These are phyloP conservation scores for Calliphora vomitoria DNA, from an alignment of 2,888 invertebrate genomes.

Conservation along the genomic window DNA sequence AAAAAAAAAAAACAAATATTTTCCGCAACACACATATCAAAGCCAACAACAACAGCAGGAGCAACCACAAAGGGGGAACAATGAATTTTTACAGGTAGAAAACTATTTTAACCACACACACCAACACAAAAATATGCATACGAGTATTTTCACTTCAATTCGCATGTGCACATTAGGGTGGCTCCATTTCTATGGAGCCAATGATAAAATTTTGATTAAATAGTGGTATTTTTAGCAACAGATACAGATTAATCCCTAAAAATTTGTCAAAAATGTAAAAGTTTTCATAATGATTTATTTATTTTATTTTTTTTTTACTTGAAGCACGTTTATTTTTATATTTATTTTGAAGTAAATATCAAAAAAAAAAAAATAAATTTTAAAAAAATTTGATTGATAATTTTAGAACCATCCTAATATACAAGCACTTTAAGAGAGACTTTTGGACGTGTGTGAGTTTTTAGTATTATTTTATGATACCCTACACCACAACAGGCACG, in stretches of 20 bases:
- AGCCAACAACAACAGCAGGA: slow-evolving; percentile 16
- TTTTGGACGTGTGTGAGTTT: background rate
- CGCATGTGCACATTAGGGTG: background rate
- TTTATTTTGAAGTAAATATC: too few species aligned
- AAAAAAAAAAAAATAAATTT: too few species aligned
- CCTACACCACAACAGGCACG: background rate
- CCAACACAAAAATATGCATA: background rate
- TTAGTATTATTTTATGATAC: background rate
- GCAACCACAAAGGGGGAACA: slow-evolving; percentile 37
- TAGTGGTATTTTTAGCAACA: too few species aligned
- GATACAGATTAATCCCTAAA: too few species aligned
- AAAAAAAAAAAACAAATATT: background rate
- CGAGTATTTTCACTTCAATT: background rate
- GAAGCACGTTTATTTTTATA: too few species aligned
- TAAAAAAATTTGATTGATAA: too few species aligned
- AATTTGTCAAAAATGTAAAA: too few species aligned
- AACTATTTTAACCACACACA: slow-evolving; percentile 13
- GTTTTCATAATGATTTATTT: too few species aligned
- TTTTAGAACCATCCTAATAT: background rate
- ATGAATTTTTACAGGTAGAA: slow-evolving; percentile 48
- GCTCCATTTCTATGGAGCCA: background rate
- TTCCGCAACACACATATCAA: background rate
- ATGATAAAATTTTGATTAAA: too few species aligned
- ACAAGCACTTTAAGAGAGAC: background rate
- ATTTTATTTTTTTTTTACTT: too few species aligned